phyloP scores from a whole-genome alignment of 1,140 invertebrate species.

The Drosophila paulistorum region DNA sequence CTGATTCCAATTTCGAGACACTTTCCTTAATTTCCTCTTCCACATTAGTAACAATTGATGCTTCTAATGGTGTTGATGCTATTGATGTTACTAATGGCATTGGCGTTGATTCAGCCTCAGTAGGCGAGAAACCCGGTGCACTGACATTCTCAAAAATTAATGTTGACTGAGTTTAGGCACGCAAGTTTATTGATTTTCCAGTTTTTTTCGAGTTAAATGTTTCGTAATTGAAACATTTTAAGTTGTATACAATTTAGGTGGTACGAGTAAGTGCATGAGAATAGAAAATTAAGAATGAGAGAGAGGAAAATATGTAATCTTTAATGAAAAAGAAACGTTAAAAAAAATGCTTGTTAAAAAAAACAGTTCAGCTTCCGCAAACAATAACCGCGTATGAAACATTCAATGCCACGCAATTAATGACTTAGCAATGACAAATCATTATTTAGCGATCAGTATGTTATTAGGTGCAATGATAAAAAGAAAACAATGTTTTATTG shows the following conservation, averaged over 20 bases:
- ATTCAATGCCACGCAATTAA: too few relatives aligned
- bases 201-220: conserved; percentile 5
- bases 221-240: conserved; percentile 31
- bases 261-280: conserved; percentile 38
- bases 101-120: background rate
- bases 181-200: conserved; percentile 15
- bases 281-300: conserved; percentile 49
- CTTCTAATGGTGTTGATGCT: background rate
- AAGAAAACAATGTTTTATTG: too few relatives aligned
- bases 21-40: conserved; percentile 76
- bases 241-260: conserved; percentile 41
- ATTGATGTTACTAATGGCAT: background rate
- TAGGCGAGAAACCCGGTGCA: conserved; percentile 21
- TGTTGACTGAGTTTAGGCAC: conserved; percentile 36
- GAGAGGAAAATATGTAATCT: conserved; percentile 71
- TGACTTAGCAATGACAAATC: too few relatives aligned
- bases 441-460: too few relatives aligned
- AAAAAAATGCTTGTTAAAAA: too few relatives aligned
- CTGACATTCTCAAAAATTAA: conserved; percentile 15
- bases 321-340: conserved; percentile 54
- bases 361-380: too few relatives aligned
- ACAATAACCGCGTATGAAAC: too few relatives aligned
- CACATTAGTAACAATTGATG: conserved; percentile 29
- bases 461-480: too few relatives aligned
- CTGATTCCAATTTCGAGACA: conserved; percentile 76